phyloP scores from a whole-genome alignment of 2,113 vertebrate species.

The Rhizomys pruinosus region DNA sequence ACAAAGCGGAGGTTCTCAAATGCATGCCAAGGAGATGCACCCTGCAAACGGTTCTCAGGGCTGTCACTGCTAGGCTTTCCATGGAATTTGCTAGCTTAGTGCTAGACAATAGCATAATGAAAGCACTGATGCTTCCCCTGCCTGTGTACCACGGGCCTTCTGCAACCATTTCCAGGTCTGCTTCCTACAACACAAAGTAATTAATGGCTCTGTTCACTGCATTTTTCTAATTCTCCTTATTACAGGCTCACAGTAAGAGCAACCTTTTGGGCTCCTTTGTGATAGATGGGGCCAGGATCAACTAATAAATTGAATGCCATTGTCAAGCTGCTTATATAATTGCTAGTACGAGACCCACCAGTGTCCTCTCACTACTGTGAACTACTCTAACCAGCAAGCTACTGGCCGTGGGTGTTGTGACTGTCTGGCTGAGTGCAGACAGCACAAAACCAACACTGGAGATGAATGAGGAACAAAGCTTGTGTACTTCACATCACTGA shows the following conservation, averaged over 20 bases:
- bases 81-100: not conserved
- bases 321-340: not conserved
- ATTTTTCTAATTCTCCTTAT: not conserved
- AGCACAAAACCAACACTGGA: not conserved
- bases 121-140: not conserved
- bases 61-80: conserved; percentile 47
- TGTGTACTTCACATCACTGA: not conserved
- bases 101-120: not conserved
- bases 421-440: not conserved
- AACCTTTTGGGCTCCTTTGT: not conserved
- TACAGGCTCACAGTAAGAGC: not conserved
- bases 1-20: conserved; percentile 63
- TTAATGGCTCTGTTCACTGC: not conserved
- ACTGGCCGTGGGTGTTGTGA: not conserved
- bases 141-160: not conserved
- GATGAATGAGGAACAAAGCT: not conserved
- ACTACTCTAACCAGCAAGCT: not conserved
- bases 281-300: not conserved
- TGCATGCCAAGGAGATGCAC: not conserved
- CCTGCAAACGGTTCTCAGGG: conserved; percentile 1
- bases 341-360: not conserved
- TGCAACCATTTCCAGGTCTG: not conserved
- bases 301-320: not conserved
- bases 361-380: not conserved
- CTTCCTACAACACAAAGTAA: not conserved